Conservation (phyloP, 2,797 vertebrate species). For the Argentina silus region DNA sequence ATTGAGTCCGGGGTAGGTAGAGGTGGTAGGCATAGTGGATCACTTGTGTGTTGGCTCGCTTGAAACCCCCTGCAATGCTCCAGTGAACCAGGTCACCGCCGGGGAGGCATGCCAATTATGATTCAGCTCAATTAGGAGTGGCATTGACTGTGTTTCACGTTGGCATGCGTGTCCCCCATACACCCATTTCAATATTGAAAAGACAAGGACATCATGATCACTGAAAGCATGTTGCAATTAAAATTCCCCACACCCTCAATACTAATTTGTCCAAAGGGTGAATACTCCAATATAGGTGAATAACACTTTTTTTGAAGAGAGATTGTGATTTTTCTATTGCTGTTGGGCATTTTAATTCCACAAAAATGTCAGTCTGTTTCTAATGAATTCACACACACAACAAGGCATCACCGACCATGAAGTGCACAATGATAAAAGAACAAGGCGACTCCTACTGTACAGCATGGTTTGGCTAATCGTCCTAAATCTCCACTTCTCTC, state of each 20-base stretch:
- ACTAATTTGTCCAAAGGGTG: neutral
- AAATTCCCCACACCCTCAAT: constrained; percentile 1
- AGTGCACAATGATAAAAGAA: neutral
- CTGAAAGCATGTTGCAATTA: neutral
- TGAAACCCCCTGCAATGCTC: constrained; percentile 34
- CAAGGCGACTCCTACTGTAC: constrained; percentile 50
- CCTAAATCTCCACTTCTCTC: constrained; percentile 63
- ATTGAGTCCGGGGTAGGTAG: constrained; percentile 38
- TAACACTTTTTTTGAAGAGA: neutral
- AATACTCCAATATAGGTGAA: neutral
- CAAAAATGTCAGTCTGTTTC: neutral
- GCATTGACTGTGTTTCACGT: constrained; percentile 12
- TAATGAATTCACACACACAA: constrained; percentile 1
- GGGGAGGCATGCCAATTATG: constrained; percentile 45
- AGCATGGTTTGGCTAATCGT: constrained; percentile 30
- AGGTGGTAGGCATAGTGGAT: constrained; percentile 14
- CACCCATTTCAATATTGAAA: constrained; percentile 5
- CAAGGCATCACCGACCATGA: neutral
- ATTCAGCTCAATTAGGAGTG: constrained; percentile 40
- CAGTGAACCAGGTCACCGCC: constrained; percentile 41
- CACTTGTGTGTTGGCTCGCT: constrained; percentile 30
- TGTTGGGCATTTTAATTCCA: neutral
- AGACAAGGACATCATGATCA: constrained; percentile 5
- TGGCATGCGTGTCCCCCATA: neutral
- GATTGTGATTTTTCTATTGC: neutral